Conservation (phyloP, 2,888 invertebrate genomes). For the Caenorhabditis becei region DNA sequence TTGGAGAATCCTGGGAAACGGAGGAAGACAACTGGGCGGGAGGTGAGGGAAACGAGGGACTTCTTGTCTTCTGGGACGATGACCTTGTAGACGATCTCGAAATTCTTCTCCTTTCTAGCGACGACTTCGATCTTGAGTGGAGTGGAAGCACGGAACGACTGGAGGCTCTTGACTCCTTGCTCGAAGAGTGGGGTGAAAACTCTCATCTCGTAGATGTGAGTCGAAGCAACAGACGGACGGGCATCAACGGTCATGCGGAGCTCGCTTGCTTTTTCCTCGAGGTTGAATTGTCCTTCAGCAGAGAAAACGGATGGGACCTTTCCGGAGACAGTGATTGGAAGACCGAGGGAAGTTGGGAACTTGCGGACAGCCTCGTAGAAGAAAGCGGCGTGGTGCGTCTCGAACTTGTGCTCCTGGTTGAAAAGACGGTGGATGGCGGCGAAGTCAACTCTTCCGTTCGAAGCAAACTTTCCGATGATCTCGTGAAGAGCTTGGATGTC, state of each 20-base stretch:
- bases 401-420: constrained; percentile 60
- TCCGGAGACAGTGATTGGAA: constrained; percentile 71
- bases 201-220: constrained; percentile 66
- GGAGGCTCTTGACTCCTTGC: constrained; percentile 74
- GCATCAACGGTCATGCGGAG: constrained; percentile 58
- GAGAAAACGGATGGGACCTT: constrained; percentile 68
- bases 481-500: constrained; percentile 65
- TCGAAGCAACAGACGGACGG: constrained; percentile 67
- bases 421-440: constrained; percentile 61
- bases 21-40: constrained; percentile 71
- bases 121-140: constrained; percentile 73
- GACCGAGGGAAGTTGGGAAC: constrained; percentile 75
- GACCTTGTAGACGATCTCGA: constrained; percentile 54
- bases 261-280: constrained; percentile 44
- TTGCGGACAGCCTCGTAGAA: constrained; percentile 64
- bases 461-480: constrained; percentile 58
- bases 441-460: constrained; percentile 54
- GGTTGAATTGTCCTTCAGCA: constrained; percentile 55
- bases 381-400: constrained; percentile 62
- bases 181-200: constrained; percentile 72
- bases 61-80: constrained; percentile 65
- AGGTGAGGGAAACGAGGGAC: constrained; percentile 61
- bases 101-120: constrained; percentile 40
- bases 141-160: constrained; percentile 62
- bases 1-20: constrained; percentile 63